Base-by-base conservation (phyloP, 1,140 invertebrate genomes). In the Drosophila willistoni region DNA sequence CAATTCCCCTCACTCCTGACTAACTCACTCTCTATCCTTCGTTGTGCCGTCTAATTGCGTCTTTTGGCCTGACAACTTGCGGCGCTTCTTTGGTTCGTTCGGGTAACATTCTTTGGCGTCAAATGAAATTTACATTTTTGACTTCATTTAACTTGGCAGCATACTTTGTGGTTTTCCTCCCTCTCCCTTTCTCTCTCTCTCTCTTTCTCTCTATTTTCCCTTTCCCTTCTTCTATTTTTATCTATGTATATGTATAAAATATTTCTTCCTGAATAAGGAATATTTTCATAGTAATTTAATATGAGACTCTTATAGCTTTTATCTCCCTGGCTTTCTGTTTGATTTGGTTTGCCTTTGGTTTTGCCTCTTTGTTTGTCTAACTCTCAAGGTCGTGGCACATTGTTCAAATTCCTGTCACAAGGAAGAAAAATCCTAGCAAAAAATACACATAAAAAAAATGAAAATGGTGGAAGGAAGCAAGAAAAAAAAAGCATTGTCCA, bases 61-160 rank as follows among this genome's bases (percentile, higher is more conserved):
- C 77, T 69, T 68, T 74, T 72, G 67, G 63, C 22, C 66, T 71
- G 69, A 65, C 44, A 51, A 51, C 68, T 79, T 73, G 79, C 66
- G 65, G 64, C 71, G 44, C 44, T 22, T 47, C 44, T 19, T 19
- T 36, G 64, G 39, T 44, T 68, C 22, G 22, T 47, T 61, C 61
- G 55, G 47, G 41, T 47, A 7, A 56, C 60, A 60, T 64, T 60
- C 47, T 25, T 25, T 64, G 47, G 36, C 65, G 78, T 47, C 47
- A 79, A 86, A 87, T 83, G 79, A 87, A 86, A 87, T 86, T 86
- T 86, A 86, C 83, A 86, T 86, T 83, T 86, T 72, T 89, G 83
- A 87, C 84, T 89, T 80, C 84, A 87, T 87, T 87, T 87, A 89
- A 83, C 84, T 82, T 87, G 73, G 56, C 76, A 82, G n/a, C 71